Base-by-base conservation (phyloP, 1,140 invertebrate genomes). In the Tyrophagus putrescentiae region DNA sequence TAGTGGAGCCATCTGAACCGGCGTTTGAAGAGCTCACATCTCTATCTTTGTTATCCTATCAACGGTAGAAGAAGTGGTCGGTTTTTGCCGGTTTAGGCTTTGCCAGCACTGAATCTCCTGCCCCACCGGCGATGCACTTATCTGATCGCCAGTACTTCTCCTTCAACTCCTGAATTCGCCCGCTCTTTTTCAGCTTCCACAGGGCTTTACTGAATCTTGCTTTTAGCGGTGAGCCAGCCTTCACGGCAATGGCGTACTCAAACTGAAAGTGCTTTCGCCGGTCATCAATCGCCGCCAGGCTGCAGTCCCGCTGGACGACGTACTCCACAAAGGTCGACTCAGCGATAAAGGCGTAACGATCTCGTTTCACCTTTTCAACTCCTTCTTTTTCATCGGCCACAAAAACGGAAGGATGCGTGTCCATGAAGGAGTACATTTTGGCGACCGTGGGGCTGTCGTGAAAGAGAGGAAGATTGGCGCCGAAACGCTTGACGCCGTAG, bases 391-490 rank as follows among this genome's bases (percentile, higher is more conserved):
- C 91, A 25, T 71, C 79, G 29, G 77, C 76, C 0, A 85, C 82
- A 65, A 90, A 92, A 0, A 91, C 87, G 0, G 79, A 79, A 0
- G 88, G 87, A 90, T 97, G 45, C 83, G 79, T 11, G 81, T 78
- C 80, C 82, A 86, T 84, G 92, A 87, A 61, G 75, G 73, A 70
- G 80, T 78, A 68, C 85, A 89, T 0, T 79, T 77, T 0, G 85
- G 85, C 36, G 4, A 61, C 44, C 1, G 27, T 32, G 28, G 50
- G 60, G 42, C 48, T 57, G 11, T 60, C 62, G 57, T 78, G 42
- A 77, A 67, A 69, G 76, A 79, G 36, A 72, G 77, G 31, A 74
- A 77, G 36, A 74, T 68, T 67, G 74, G 77, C 58, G 71, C 77
- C 31, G 16, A 25, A 4, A 33, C 58, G 41, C 27, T 57, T 54